Conservation (phyloP, 2,113 vertebrate genomes). For the Nansenia antarctica region DNA sequence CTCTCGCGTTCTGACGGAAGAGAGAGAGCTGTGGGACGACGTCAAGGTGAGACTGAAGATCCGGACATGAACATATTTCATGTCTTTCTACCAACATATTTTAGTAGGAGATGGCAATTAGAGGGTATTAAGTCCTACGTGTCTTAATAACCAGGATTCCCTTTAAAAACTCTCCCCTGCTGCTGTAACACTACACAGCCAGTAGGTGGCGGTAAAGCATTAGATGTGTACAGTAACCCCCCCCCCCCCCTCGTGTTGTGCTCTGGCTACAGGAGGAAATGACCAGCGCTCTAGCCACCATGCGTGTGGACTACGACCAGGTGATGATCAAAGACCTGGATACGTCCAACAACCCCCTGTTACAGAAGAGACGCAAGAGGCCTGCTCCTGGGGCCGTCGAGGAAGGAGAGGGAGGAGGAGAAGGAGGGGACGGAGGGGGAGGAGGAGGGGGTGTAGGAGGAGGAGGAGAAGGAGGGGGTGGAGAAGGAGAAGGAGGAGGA, state of each 20-base stretch:
- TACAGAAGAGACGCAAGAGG: slow-evolving; percentile 93
- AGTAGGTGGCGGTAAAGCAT: slow-evolving; percentile 39
- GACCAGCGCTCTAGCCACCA: slow-evolving; percentile 96
- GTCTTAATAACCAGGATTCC: too few relatives aligned
- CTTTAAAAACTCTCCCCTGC: too few relatives aligned
- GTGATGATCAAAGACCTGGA: slow-evolving; percentile 97
- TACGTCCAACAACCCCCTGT: slow-evolving; percentile 92
- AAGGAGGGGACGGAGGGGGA: slow-evolving; percentile 7
- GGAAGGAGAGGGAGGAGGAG: slow-evolving; percentile 50
- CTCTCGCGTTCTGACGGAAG: slow-evolving; percentile 91
- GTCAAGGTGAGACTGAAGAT: slow-evolving; percentile 85
- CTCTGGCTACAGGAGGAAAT: slow-evolving; percentile 88
- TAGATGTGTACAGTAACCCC: background rate
- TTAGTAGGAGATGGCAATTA: too few relatives aligned
- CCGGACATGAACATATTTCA: background rate
- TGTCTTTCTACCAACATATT: background rate
- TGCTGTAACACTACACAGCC: slow-evolving; percentile 11
- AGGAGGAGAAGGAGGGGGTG: slow-evolving; percentile 31
- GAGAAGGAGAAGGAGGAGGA: slow-evolving; percentile 77
- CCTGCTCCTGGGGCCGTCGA: slow-evolving; percentile 59
- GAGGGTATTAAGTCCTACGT: too few relatives aligned
- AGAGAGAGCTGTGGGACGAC: slow-evolving; percentile 96
- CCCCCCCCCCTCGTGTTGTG: too few relatives aligned
- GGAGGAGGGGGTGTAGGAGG: background rate
- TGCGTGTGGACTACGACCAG: slow-evolving; percentile 97